Evolutionary conservation across 2,113 vertebrate genomes (phyloP).

Genomic region (Nothocercus julius): DNA sequence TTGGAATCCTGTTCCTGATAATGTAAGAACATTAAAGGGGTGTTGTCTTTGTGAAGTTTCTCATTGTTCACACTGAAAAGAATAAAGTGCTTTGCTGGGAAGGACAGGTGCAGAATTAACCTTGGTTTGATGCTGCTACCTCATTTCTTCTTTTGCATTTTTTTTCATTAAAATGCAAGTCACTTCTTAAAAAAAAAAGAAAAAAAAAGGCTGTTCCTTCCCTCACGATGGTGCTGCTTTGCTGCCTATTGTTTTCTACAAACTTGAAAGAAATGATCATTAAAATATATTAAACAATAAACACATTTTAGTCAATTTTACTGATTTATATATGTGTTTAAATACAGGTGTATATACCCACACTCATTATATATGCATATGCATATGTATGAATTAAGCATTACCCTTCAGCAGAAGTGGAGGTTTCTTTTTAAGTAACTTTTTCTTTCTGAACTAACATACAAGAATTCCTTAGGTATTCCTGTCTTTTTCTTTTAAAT

Average conservation of each 20-base stretch:
- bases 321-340: not conserved
- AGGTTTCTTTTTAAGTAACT: not conserved
- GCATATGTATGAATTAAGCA: not conserved
- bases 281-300: not conserved
- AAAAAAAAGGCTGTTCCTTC: not conserved
- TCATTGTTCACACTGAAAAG: not conserved
- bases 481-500: not conserved
- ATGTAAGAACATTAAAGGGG: not conserved
- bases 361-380: not conserved
- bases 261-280: not conserved
- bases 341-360: not conserved
- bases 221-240: not conserved
- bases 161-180: not conserved
- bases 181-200: not conserved
- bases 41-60: not conserved
- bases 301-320: not conserved
- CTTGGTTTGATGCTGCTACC: not conserved
- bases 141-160: not conserved
- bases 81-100: not conserved
- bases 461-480: not conserved
- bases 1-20: not conserved
- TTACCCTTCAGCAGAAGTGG: not conserved
- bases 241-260: not conserved
- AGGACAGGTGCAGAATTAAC: not conserved
- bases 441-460: not conserved